Base-by-base conservation (phyloP, 2,113 vertebrate species). In the Perccottus glenii region DNA sequence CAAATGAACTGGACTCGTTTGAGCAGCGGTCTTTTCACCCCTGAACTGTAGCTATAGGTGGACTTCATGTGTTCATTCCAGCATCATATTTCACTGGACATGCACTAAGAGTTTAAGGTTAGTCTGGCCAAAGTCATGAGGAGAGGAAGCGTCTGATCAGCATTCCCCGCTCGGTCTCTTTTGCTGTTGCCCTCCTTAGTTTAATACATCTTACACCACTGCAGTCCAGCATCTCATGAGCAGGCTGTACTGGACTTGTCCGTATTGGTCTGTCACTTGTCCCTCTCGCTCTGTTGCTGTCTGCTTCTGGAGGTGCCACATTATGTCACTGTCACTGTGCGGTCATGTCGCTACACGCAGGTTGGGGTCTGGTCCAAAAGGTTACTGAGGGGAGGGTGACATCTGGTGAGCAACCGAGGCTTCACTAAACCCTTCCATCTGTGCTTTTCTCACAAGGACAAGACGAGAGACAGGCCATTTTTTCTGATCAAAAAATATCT, bases 371-470 rank as follows among this genome's bases (percentile, higher is more conserved):
- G 75, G 61, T 78, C 77, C 70, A 61, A 73, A 70, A 62, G 63
- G 82, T 67, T 81, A 72, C 73, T 5, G 66, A 84, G 73, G 73
- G 84, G 76, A 88, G 85, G 80, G 80, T 82, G 86, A 87, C 83
- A 88, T 89, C 84, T 86, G 83, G 73, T 77, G 85, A 82, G 81
- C 57, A 27, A 86, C 78, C 51, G 36, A 64, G 43, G 56, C 65
- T 65, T 53, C 40, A 11, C 61, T 48, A 71, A 77, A 73, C 51
- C 60, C 15, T 42, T 84, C 51, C 57, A 50, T 75, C 64, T 77
- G 59, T 3, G 9, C 2, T 43, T 51, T 55, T 77, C 50, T 74
- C 36, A 65, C 59, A 65, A 53, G 16, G 19, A 74, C 46, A 49
- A 16, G 49, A 19, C 57, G 8, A 60, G 51, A 53, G 19, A 16